Conservation (phyloP, 1,140 invertebrate genomes). For the Zaprionus nigranus region DNA sequence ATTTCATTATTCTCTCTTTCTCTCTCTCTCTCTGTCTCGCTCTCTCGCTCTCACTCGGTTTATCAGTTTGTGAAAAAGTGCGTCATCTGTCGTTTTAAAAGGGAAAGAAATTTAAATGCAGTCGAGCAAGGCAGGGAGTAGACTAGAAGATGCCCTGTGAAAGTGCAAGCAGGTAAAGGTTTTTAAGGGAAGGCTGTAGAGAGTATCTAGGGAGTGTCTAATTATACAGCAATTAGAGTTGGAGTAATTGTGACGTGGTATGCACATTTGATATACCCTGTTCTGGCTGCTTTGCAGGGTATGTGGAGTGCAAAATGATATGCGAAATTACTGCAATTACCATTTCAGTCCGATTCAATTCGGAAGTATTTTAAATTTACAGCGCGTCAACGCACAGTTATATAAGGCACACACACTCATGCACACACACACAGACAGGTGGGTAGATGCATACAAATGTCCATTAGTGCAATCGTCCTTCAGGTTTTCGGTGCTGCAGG, state of each 20-base stretch:
- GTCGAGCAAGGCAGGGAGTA: neutral
- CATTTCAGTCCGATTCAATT: neutral
- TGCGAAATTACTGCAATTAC: slow-evolving; percentile 17
- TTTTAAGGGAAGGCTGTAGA: too few relatives aligned
- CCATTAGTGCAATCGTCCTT: slow-evolving; percentile 51
- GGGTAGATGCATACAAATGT: slow-evolving; percentile 45
- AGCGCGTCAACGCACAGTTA: slow-evolving; percentile 39
- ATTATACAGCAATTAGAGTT: too few relatives aligned
- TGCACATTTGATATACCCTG: too few relatives aligned
- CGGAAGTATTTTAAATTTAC: slow-evolving; percentile 46
- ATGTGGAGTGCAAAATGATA: neutral
- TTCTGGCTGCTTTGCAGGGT: neutral
- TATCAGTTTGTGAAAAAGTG: neutral
- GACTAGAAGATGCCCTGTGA: neutral
- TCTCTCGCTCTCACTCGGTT: neutral
- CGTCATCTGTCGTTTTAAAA: neutral
- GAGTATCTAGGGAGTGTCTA: too few relatives aligned
- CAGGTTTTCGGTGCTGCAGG: slow-evolving; percentile 30
- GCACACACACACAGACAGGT: slow-evolving; percentile 11
- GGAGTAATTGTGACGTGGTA: too few relatives aligned
- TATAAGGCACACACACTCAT: slow-evolving; percentile 7
- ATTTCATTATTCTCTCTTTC: neutral
- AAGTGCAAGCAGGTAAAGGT: too few relatives aligned
- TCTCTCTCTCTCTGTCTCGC: neutral
- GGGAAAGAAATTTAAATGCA: neutral